Conservation (phyloP, 2,113 vertebrate species). For the Xenopus tropicalis region DNA sequence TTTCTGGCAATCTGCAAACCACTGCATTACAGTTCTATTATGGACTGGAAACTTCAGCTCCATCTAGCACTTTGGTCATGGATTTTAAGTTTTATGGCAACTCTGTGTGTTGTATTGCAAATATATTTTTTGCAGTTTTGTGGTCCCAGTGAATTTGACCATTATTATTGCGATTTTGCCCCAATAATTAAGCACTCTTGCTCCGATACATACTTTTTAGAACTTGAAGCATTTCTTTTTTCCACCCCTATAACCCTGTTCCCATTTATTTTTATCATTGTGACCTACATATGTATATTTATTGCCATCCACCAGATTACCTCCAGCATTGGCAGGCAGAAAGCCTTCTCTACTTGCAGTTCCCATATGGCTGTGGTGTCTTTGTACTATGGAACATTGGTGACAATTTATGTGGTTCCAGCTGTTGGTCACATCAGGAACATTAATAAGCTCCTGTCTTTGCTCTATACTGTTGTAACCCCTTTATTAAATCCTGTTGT, state of each 20-base stretch:
- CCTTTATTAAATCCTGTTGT: slow-evolving; percentile 2
- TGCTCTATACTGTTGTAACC: background rate
- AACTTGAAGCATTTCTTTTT: slow-evolving; percentile 18
- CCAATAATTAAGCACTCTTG: slow-evolving; percentile 23
- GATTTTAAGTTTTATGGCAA: slow-evolving; percentile 22
- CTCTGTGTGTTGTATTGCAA: background rate
- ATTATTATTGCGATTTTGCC: slow-evolving; percentile 27
- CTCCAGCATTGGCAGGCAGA: slow-evolving; percentile 42
- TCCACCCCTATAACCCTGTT: slow-evolving; percentile 40
- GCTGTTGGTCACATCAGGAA: background rate
- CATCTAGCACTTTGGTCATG: slow-evolving; percentile 24
- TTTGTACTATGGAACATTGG: slow-evolving; percentile 34
- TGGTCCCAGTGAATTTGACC: slow-evolving; percentile 12
- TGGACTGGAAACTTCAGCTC: slow-evolving; percentile 23
- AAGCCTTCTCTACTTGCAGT: slow-evolving; percentile 55
- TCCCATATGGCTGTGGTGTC: slow-evolving; percentile 51
- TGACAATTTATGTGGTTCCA: background rate
- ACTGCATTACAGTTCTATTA: slow-evolving; percentile 23
- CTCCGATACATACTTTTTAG: slow-evolving; percentile 12
- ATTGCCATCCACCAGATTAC: slow-evolving; percentile 45
- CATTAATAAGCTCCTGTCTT: background rate
- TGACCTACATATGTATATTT: slow-evolving; percentile 53
- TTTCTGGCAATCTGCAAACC: slow-evolving; percentile 45
- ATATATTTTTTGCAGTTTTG: slow-evolving; percentile 17
- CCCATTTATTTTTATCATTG: slow-evolving; percentile 43